Base-by-base conservation (phyloP, 2,113 vertebrate species). In the Semicossyphus pulcher region DNA sequence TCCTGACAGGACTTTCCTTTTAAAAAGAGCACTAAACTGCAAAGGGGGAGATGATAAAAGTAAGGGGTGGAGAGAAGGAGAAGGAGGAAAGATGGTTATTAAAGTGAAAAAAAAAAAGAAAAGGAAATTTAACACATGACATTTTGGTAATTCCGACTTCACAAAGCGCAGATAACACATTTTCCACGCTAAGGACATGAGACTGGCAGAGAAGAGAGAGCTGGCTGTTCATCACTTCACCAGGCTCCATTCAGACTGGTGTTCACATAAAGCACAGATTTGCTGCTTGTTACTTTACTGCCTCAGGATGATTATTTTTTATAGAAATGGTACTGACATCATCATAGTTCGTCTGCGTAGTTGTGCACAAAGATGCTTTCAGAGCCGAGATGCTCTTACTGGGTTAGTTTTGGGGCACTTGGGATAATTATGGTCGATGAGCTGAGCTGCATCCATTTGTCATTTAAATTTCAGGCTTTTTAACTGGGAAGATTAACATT, bases 151-250 rank as follows among this genome's bases (percentile, higher is more conserved):
- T 48, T 63, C 10, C 8, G 9, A 34, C 1, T 14, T 12, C 10
- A 26, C 9, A 68, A 20, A 45, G 31, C 72, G 1, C 6, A 25
- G 26, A 31, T 44, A 61, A 32, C 3, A 5, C 29, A 87, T 86
- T 88, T 26, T 77, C 68, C 69, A 85, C 59, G 0, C 62, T 37
- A 4, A 47, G 48, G 34, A 63, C 83, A 87, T 49, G 70, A 75
- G 80, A 64, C 69, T 25, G 1, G 21, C 15, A 36, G 44, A 74
- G 59, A 79, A 72, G 23, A 84, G 67, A 68, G 64, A 39, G 21
- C 29, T 31, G 37, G 3, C 72, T 88, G 85, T 86, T 79, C 0
- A 2, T 26, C 12, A 2, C 10, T 36, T 48, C n/a, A 21, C 25
- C 16, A 56, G 47, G 37, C 25, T 53, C 21, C 5, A 7, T 15